A percentile compares a stretch with the other conserved stretches of the same genome.
phyloP scores from a whole-genome alignment of 1,140 invertebrate genomes.

The Heliconius hewitsoni region DNA sequence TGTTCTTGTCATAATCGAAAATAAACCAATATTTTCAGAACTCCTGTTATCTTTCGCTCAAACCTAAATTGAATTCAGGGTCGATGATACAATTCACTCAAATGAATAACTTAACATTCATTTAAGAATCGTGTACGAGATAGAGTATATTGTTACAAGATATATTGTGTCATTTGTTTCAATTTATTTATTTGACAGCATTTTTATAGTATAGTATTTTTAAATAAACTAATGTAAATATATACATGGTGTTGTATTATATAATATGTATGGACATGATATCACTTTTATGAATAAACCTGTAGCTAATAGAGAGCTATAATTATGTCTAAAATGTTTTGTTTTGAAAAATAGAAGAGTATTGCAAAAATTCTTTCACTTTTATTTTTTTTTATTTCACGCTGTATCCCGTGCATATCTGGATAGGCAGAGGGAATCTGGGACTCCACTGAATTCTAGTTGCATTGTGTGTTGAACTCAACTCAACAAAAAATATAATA shows the following conservation, averaged over 20 bases:
- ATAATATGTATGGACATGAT: not conserved
- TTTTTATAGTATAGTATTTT: not conserved
- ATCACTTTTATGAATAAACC: no score
- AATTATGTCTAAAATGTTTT: not conserved
- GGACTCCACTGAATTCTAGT: no score
- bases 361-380: no score
- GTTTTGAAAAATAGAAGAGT: no score
- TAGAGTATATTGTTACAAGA: not conserved
- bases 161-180: not conserved
- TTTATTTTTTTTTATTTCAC: no score
- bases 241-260: not conserved
- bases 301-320: no score
- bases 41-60: not conserved
- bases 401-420: no score
- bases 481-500: no score
- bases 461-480: no score
- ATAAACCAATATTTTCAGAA: not conserved
- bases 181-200: not conserved
- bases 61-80: not conserved
- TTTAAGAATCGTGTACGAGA: not conserved
- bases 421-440: no score
- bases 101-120: not conserved
- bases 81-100: not conserved
- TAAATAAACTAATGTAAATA: not conserved
- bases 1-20: not conserved